Evolutionary conservation across 2,113 vertebrate genomes (phyloP), one percentile per base, ranked within the genome.

Genomic region (Phoenicopterus ruber): DNA sequence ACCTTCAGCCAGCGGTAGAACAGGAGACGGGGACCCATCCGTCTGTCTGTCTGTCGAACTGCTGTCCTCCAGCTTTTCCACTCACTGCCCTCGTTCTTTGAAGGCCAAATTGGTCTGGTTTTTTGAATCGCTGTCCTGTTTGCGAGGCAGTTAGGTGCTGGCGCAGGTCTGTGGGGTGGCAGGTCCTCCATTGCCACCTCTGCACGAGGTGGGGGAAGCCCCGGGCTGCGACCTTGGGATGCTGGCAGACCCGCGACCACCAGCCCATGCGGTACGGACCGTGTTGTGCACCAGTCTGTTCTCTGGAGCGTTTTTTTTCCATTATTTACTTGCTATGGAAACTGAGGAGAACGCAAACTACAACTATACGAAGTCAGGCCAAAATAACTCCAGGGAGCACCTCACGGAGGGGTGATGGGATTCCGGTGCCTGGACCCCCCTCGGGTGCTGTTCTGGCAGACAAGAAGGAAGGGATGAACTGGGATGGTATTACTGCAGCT

Each of bases 211-310:
- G 28, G 10, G 32, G 7, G 8, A 22, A 76, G 42, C 6, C 19
- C 32, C 63, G 42, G n/a, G 31, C n/a, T 67, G 72, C 0, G 15
- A 21, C 25, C 59, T 28, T 17, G 47, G 11, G 31, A 20, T 42
- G 52, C 26, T 61, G 59, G 18, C 54, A 93, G 59, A 55, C 15
- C 32, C 11, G 3, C 16, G 55, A 17, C 32, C 61, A 50, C 19
- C 22, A 42, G 2, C 29, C 26, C 36, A 5, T 3, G 22, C 4
- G 16, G n/a, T 21, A 61, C 0, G 2, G 59, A 62, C 31, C 40
- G 31, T 3, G 10, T 17, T 7, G 14, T 6, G 8, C 34, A 40
- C 40, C 46, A 14, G 13, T 28, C 21, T 54, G 34, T 19, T 46
- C 31, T 40, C 44, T 47, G 34, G 26, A 28, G 20, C 7, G 19